Base-by-base conservation (phyloP, 1,140 invertebrate species). In the Drosophila bifasciata region DNA sequence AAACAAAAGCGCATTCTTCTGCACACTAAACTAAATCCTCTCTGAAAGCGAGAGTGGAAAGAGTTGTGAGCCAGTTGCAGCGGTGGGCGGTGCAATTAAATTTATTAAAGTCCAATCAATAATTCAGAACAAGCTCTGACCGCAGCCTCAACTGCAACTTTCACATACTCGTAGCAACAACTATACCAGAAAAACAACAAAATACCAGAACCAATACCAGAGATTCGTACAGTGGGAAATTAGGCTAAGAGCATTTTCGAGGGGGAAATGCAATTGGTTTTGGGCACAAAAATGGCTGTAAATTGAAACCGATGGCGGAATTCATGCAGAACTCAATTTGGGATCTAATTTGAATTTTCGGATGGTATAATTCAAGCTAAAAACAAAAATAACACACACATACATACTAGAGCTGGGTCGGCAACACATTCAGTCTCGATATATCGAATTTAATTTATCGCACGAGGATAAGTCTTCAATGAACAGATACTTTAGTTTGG, bases 41-140 rank as follows among this genome's bases (percentile, higher is more conserved):
- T 13, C 32, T 1, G 9, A 11, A 3, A 32, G 28, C 1, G 28
- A 9, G 28, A 11, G 28, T 25, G 9, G 28, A 32, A 11, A 1
- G 4, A 5, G 32, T 3, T 28, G 28, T 15, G 67, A 46, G 53
- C 44, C 61, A 57, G 25, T 15, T 28, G 48, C 25, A 57, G 48
- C 52, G 48, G 36, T 17, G 60, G 56, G 48, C 28, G 32, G 43
- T 32, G 58, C 79, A 84, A 84, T 84, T 78, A 83, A 78, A 84
- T 83, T 71, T 84, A 84, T 83, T 83, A 72, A 84, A 71, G 46
- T 60, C 51, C 59, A 60, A 84, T 83, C 75, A 83, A 84, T 84
- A 84, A 83, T 84, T 83, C 62, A 83, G 40, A 23, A 43, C 48
- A 43, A 28, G 36, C 49, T 41, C 62, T 8, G 70, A 53, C 59